Conservation (phyloP, 2,797 vertebrate species). For the Peromyscus eremicus region DNA sequence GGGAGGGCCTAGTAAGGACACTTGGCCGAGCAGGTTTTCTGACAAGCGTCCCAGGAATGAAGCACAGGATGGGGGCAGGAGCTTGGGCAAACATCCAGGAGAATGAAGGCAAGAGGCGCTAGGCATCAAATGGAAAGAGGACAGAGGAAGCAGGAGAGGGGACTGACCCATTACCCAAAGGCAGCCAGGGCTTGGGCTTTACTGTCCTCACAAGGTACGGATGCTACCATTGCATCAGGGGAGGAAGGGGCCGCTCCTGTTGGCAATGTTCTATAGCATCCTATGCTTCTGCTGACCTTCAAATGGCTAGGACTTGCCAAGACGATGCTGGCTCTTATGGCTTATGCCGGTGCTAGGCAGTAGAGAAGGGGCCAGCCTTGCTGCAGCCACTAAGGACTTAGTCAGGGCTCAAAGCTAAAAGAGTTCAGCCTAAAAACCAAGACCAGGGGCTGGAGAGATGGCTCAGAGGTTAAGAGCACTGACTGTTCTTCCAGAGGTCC, state of each 20-base stretch:
- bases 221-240: not conserved
- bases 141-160: not conserved
- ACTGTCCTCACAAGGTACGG: not conserved
- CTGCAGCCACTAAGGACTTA: not conserved
- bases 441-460: too few relatives aligned
- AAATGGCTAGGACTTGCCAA: not conserved
- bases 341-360: not conserved
- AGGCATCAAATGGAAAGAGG: not conserved
- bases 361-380: not conserved
- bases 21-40: not conserved
- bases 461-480: too few relatives aligned
- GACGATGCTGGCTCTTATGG: too few relatives aligned
- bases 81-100: not conserved
- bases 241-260: not conserved
- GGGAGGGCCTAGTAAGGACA: not conserved
- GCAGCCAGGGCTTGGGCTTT: not conserved
- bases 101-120: not conserved
- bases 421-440: not conserved
- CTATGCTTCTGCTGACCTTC: not conserved
- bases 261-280: not conserved
- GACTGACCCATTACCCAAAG: not conserved
- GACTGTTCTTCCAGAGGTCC: too few relatives aligned
- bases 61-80: not conserved
- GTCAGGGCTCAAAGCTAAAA: not conserved
- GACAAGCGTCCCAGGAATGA: not conserved